Evolutionary conservation across 2,888 invertebrate species (phyloP), one percentile per base, ranked within the genome.

Genomic region (Drosophila nigritarsus): DNA sequence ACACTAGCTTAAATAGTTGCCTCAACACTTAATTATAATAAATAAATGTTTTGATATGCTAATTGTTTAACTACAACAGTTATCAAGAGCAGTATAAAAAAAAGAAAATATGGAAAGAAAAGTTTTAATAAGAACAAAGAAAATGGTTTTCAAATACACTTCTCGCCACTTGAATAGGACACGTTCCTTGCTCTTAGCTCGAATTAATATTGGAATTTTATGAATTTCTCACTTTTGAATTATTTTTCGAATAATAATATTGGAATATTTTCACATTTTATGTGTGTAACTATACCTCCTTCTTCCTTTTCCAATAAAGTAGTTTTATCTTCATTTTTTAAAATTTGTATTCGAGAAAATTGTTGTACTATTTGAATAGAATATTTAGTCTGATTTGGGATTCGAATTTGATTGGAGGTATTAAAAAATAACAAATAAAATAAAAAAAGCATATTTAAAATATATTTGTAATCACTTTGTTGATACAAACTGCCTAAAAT

Each of bases 1-100:
- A 66, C 73, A 66, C 59, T 40, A 27, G 73, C 48, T 48, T 59
- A 51, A 74, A 65, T 27, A 38, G 38, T 36, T n/a, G 34, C 15
- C 15, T 15, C 0, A 15, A 15, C 5, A 7, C 2, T 8, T 8
- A 24, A 15, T 24, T 24, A 45, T 15, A 15, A 24, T 7, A 15
- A 45, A 4, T 8, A 24, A 15, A 7, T 13, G 13, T 20, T 20
- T 42, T 7, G 13, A 45, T 45, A 20, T 3, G 45, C 13, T 45
- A 45, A 24, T 24, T 15, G 2, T 2, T 24, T 6, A 11, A 2
- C 42, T 42, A 11, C 2, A 20, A 20, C 13, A 8, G 2, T 24
- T 45, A 7, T 13, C 13, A 13, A 13, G 13, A 20, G 5, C 13
- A 45, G 20, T 1, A 20, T 13, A 20, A 7, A 18, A 20, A 20